These are phyloP conservation scores for Bradypodion ventrale DNA, from an alignment of 2,797 vertebrate species.

Conservation along the genomic window DNA sequence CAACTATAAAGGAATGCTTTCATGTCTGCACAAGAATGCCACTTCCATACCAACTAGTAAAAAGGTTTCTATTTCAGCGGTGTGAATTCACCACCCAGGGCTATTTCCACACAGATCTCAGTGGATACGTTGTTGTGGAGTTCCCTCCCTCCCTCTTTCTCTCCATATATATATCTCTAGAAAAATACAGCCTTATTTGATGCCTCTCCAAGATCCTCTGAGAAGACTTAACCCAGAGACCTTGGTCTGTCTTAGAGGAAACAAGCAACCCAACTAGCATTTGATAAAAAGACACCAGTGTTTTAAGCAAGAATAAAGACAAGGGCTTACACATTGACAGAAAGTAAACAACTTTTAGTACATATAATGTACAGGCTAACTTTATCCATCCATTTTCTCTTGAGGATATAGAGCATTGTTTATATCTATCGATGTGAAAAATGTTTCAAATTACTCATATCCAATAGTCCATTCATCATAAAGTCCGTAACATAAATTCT, in stretches of 20 bases:
- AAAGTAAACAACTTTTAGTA: neutral
- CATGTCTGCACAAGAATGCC: neutral
- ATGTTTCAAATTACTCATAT: neutral
- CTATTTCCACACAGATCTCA: neutral
- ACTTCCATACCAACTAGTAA: neutral
- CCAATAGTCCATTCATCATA: neutral
- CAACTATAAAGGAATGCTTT: conserved; percentile 6
- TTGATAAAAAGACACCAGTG: neutral
- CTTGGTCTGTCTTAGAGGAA: neutral
- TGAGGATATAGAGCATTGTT: neutral
- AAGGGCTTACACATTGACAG: neutral
- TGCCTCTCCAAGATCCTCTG: conserved; percentile 7
- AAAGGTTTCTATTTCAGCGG: neutral
- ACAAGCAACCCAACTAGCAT: neutral
- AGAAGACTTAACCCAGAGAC: conserved; percentile 2
- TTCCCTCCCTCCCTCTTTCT: no score
- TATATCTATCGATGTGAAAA: neutral
- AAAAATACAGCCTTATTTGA: neutral
- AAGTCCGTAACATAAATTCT: no score
- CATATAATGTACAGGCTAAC: neutral
- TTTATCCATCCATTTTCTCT: conserved; percentile 7
- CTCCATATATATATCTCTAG: neutral
- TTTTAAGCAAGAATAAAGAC: neutral
- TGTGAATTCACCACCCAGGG: conserved; percentile 24
- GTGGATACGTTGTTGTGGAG: conserved; percentile 5